Evolutionary conservation across 2,113 vertebrate species (phyloP).

Genomic region (Heterotilapia buettikoferi): DNA sequence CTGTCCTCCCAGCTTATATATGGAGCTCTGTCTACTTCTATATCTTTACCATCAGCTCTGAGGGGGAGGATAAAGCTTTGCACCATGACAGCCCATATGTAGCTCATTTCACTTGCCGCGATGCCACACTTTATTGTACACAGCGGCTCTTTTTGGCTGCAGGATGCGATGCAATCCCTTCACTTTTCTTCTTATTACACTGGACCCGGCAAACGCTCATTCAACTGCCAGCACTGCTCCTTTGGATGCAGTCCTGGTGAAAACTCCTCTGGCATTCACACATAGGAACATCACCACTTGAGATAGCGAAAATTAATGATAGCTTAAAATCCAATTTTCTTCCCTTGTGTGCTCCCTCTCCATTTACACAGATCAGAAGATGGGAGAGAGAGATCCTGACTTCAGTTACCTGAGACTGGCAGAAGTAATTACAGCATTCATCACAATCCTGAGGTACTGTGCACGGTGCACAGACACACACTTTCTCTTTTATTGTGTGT

Average conservation of each 20-base stretch:
- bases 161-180: neutral
- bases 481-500: neutral
- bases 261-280: neutral
- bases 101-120: constrained; percentile 14
- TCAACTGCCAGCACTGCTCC: neutral
- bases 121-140: neutral
- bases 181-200: neutral
- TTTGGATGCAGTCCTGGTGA: neutral
- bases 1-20: constrained; percentile 47
- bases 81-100: constrained; percentile 43
- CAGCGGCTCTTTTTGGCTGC: neutral
- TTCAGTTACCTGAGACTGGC: constrained; percentile 46
- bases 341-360: neutral
- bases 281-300: neutral
- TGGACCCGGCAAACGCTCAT: neutral
- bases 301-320: neutral
- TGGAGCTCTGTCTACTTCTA: constrained; percentile 42
- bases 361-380: constrained; percentile 22
- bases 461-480: neutral
- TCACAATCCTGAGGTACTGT: constrained; percentile 17
- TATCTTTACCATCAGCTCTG: constrained; percentile 54
- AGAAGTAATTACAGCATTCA: constrained; percentile 48
- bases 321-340: constrained; percentile 5
- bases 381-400: constrained; percentile 8
- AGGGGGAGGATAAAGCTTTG: constrained; percentile 36